A percentile compares a stretch with the other conserved stretches of the same genome.
Evolutionary conservation across 2,113 vertebrate species (phyloP).

Genomic region (Isichthys henryi): DNA sequence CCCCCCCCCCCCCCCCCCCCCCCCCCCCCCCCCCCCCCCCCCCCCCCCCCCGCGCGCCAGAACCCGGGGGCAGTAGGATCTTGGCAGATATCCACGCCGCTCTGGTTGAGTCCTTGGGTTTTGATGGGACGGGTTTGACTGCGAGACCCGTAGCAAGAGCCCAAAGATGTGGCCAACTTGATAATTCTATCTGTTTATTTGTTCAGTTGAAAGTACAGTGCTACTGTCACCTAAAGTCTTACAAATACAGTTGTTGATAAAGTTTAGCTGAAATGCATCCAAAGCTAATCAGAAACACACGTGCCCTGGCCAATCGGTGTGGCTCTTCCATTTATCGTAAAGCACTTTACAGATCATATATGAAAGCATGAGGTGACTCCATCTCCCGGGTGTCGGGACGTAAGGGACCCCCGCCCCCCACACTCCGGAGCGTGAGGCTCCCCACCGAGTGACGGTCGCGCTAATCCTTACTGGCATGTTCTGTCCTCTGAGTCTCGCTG

Average conservation of each 20-base stretch:
- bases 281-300: background rate
- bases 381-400: background rate
- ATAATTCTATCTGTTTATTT: background rate
- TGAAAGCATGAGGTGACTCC: too few relatives aligned
- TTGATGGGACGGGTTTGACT: background rate
- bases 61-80: background rate
- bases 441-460: background rate
- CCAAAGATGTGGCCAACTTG: background rate
- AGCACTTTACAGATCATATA: background rate
- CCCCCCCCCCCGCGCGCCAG: too few relatives aligned
- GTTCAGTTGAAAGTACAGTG: background rate
- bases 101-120: too few relatives aligned
- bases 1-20: too few relatives aligned
- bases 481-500: background rate
- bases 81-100: too few relatives aligned
- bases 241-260: background rate
- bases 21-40: too few relatives aligned
- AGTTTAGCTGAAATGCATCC: background rate
- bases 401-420: background rate
- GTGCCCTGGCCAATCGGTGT: background rate
- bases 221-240: background rate
- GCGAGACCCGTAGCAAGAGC: background rate
- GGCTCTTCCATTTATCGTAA: background rate
- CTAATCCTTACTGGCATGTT: background rate
- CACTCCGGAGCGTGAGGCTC: background rate